phyloP scores from a whole-genome alignment of 2,113 vertebrate genomes.

The Amblyornis subalaris region DNA sequence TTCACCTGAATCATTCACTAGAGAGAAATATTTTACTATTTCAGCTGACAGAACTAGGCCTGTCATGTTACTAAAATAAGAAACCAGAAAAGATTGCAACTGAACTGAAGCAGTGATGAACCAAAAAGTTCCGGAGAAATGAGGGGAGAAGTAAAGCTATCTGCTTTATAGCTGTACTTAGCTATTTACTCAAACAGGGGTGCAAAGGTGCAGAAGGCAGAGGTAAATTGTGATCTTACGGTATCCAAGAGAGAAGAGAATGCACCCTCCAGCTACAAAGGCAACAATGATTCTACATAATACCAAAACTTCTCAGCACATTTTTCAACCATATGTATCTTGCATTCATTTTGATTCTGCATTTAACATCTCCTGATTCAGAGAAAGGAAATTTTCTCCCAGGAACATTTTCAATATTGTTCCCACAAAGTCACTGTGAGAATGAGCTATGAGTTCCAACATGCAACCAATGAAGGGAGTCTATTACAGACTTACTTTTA shows the following conservation, averaged over 20 bases:
- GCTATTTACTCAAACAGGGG: neutral
- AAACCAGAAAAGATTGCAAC: neutral
- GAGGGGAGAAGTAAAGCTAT: neutral
- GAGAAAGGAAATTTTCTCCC: neutral
- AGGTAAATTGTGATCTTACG: neutral
- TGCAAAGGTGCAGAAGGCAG: neutral
- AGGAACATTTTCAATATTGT: neutral
- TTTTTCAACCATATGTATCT: neutral
- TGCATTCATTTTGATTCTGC: neutral
- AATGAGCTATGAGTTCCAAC: neutral
- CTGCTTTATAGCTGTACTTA: neutral
- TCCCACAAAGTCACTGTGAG: neutral
- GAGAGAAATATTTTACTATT: conserved; percentile 21
- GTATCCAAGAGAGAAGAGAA: neutral
- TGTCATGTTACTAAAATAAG: neutral
- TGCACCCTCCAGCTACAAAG: neutral
- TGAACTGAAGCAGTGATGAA: neutral
- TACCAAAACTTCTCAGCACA: neutral
- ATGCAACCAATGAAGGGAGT: rapidly evolving
- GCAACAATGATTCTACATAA: neutral
- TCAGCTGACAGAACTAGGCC: conserved; percentile 30
- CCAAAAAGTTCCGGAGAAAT: neutral
- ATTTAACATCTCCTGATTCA: neutral
- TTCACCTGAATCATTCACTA: neutral
- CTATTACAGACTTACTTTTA: neutral